These are phyloP conservation scores for Ianthella basta DNA, from an alignment of 37 sponge, comb jelly and placozoan genomes.

Conservation along the genomic window DNA sequence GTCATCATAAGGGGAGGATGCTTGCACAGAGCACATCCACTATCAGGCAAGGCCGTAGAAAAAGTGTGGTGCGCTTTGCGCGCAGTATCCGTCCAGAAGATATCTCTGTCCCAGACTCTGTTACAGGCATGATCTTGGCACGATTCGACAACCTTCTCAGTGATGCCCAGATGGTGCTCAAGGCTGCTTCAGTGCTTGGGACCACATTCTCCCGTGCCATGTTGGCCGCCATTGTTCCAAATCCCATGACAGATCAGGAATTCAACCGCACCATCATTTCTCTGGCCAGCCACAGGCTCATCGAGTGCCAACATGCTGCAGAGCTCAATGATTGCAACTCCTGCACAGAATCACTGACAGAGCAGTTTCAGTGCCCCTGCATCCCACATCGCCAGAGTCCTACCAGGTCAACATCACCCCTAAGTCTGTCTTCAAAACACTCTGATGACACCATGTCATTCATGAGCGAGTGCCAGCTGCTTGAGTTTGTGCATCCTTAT, in stretches of 20 bases:
- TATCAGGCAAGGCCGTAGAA: neutral
- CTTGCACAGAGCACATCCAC: neutral
- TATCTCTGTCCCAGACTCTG: slow-evolving; percentile 81
- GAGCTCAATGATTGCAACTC: neutral
- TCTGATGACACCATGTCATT: slow-evolving; percentile 29
- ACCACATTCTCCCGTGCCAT: slow-evolving; percentile 62
- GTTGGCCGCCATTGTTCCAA: slow-evolving; percentile 69
- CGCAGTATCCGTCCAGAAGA: slow-evolving; percentile 33
- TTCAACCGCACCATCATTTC: slow-evolving; percentile 45
- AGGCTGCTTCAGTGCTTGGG: slow-evolving; percentile 88
- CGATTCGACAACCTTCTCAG: slow-evolving; percentile 80
- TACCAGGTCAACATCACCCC: neutral
- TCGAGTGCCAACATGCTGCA: slow-evolving; percentile 76
- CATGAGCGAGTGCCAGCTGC: slow-evolving; percentile 52
- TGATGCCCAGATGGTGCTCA: slow-evolving; percentile 84
- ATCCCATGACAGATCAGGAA: slow-evolving; percentile 14
- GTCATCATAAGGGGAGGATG: neutral
- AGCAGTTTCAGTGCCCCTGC: slow-evolving; percentile 53
- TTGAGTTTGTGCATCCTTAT: slow-evolving; percentile 86
- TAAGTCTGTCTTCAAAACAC: too few relatives aligned
- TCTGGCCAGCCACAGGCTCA: slow-evolving; percentile 63
- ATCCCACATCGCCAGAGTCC: neutral
- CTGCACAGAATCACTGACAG: neutral
- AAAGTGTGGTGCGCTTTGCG: slow-evolving; percentile 11
- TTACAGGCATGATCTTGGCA: slow-evolving; percentile 83